Conservation (phyloP, 2,113 vertebrate species). For the Oreamnos americanus region DNA sequence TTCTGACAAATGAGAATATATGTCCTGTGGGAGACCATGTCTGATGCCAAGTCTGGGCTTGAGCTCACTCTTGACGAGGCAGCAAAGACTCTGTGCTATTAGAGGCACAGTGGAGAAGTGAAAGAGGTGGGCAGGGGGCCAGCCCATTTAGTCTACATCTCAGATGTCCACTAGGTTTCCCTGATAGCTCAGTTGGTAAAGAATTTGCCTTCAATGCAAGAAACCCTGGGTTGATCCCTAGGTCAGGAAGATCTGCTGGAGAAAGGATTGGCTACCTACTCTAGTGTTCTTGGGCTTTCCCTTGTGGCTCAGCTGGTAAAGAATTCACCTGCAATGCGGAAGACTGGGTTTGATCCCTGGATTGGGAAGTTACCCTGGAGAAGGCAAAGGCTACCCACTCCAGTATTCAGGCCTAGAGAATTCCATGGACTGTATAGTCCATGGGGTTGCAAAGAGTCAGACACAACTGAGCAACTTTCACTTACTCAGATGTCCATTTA, state of each 20-base stretch:
- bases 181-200: neutral
- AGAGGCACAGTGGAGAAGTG: neutral
- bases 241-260: neutral
- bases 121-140: neutral
- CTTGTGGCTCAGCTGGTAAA: neutral
- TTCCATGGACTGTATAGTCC: neutral
- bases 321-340: neutral
- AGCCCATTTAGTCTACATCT: neutral
- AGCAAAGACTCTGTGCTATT: neutral
- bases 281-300: neutral
- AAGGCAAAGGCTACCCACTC: neutral
- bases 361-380: neutral
- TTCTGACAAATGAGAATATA: neutral
- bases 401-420: neutral
- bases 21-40: neutral
- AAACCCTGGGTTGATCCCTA: neutral
- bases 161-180: neutral
- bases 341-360: neutral
- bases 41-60: neutral
- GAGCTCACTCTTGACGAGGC: neutral
- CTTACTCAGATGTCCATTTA: neutral
- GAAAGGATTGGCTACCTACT: neutral
- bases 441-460: neutral
- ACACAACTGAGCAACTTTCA: neutral
- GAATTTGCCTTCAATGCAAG: neutral